phyloP scores from a whole-genome alignment of 2,797 vertebrate genomes.

The Microctenopoma lineatum region DNA sequence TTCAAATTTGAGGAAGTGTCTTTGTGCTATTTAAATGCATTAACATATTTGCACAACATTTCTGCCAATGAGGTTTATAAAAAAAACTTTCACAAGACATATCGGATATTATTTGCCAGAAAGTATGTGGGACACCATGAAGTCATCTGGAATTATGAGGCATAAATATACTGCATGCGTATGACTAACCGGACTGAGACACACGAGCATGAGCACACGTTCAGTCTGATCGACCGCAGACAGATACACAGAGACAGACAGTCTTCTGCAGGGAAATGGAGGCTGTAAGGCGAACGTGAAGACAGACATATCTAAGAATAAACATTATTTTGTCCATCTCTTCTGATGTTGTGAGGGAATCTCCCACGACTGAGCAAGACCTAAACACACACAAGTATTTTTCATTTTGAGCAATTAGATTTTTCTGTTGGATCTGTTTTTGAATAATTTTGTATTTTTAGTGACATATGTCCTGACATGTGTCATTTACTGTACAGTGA shows the following conservation, averaged over 20 bases:
- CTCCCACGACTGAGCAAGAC: conserved; percentile 57
- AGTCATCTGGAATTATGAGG: not conserved
- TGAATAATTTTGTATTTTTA: conserved; percentile 18
- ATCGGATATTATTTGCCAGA: not conserved
- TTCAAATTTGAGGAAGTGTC: too few relatives aligned
- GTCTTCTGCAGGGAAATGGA: conserved; percentile 1
- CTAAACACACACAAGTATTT: conserved; percentile 57
- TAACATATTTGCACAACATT: too few relatives aligned
- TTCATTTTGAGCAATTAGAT: conserved; percentile 1
- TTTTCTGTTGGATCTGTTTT: conserved; percentile 14
- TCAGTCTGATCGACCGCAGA: conserved; percentile 16
- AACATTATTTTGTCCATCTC: conserved; percentile 24
- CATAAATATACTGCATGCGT: conserved; percentile 10
- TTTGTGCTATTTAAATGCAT: too few relatives aligned
- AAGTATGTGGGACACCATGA: not conserved
- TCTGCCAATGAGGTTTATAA: too few relatives aligned
- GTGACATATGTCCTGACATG: not conserved
- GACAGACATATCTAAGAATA: conserved; percentile 58
- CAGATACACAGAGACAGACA: conserved; percentile 39
- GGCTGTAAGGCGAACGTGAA: conserved; percentile 41
- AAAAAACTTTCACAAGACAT: too few relatives aligned
- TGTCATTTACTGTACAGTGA: conserved; percentile 26
- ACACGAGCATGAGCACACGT: conserved; percentile 4
- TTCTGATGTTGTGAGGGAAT: conserved; percentile 70
- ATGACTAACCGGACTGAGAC: conserved; percentile 8